phyloP scores from a whole-genome alignment of 2,113 vertebrate species.

The Erpornis zantholeuca region DNA sequence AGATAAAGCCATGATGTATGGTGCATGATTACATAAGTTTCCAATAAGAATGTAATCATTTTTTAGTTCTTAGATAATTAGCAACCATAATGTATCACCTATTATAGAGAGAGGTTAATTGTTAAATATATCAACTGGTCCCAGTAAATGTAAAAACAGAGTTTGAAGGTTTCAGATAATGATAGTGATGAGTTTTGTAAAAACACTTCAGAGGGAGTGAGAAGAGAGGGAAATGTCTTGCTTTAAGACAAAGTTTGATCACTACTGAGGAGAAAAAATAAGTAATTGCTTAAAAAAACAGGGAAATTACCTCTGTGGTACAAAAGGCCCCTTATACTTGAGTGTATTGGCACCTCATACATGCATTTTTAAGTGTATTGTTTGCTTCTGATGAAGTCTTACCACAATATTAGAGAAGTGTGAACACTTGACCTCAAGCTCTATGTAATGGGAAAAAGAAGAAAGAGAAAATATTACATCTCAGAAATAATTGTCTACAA shows the following conservation, averaged over 20 bases:
- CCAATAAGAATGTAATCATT: neutral
- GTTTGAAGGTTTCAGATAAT: neutral
- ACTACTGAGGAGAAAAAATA: neutral
- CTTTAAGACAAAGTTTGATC: neutral
- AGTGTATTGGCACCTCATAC: neutral
- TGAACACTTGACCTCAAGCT: fast-evolving
- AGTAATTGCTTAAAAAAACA: neutral
- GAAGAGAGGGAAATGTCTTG: neutral
- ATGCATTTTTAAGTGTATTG: neutral
- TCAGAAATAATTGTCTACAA: neutral
- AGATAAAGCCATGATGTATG: neutral
- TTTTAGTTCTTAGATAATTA: neutral
- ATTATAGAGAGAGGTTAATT: neutral
- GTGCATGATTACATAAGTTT: neutral
- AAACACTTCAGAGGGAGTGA: neutral
- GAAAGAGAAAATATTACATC: neutral
- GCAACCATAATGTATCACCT: neutral
- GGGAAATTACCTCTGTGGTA: neutral
- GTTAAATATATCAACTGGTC: neutral
- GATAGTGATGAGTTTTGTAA: neutral
- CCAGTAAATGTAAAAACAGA: neutral
- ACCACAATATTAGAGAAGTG: neutral
- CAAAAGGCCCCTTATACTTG: neutral
- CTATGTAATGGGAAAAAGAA: neutral
- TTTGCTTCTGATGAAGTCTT: neutral